Conservation (phyloP, 2,797 vertebrate species). For the Salarias fasciatus region DNA sequence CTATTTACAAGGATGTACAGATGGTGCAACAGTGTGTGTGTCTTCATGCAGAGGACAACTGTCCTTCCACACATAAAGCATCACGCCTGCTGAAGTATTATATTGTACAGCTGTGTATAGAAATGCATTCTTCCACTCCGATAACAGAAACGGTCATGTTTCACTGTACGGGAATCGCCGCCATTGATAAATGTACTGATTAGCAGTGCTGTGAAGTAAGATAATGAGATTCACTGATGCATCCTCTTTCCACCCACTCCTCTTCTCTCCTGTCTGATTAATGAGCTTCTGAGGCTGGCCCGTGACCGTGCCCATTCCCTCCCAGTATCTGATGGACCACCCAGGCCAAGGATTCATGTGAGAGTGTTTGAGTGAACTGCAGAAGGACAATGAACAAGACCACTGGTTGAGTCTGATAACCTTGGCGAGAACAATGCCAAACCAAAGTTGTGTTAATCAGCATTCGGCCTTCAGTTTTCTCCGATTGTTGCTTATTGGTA, state of each 20-base stretch:
- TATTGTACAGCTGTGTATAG: neutral
- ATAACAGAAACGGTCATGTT: conserved; percentile 45
- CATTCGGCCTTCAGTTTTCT: too few relatives aligned
- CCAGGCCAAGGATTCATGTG: conserved; percentile 27
- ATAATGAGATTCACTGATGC: conserved; percentile 65
- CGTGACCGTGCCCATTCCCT: conserved; percentile 53
- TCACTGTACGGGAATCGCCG: conserved; percentile 49
- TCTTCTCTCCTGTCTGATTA: conserved; percentile 64
- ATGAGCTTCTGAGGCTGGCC: conserved; percentile 61
- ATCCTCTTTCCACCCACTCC: conserved; percentile 63
- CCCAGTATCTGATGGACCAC: conserved; percentile 62
- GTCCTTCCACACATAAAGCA: conserved; percentile 21
- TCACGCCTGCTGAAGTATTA: neutral
- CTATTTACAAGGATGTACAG: conserved; percentile 28
- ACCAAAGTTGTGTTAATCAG: too few relatives aligned
- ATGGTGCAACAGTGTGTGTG: conserved; percentile 1
- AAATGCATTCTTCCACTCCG: conserved; percentile 27
- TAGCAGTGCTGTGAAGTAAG: conserved; percentile 60
- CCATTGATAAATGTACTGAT: conserved; percentile 67
- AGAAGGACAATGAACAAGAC: conserved; percentile 19
- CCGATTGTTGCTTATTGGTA: too few relatives aligned
- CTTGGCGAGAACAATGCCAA: conserved; percentile 2
- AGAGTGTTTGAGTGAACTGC: conserved; percentile 24
- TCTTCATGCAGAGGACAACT: neutral
- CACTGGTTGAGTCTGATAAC: conserved; percentile 8